These are phyloP conservation scores for Orussus abietinus DNA, from an alignment of 1,140 invertebrate genomes.

Conservation along the genomic window DNA sequence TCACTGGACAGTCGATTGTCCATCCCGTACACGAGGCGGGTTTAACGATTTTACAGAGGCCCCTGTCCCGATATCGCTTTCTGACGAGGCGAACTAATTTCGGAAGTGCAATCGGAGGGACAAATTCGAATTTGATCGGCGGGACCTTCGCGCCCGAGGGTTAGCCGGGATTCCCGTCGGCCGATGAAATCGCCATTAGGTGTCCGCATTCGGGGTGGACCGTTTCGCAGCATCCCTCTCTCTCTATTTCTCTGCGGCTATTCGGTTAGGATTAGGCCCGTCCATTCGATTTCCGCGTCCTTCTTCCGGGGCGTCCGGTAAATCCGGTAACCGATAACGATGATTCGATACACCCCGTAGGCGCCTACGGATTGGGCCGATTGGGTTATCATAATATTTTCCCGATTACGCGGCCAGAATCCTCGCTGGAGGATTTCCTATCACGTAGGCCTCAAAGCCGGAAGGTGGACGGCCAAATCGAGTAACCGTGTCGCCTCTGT, in stretches of 20 bases:
- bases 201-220: constrained; percentile 10
- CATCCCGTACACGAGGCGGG: too few species aligned
- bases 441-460: constrained; percentile 12
- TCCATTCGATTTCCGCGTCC: constrained; percentile 28
- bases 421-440: constrained; percentile 7
- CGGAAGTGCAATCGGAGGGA: not conserved
- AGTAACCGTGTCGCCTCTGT: constrained; percentile 24
- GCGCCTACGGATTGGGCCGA: constrained; percentile 25
- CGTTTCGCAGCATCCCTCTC: constrained; percentile 4
- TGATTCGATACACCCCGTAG: constrained; percentile 37
- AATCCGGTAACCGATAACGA: constrained; percentile 44
- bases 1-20: too few species aligned
- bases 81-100: not conserved
- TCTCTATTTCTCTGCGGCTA: constrained; percentile 5
- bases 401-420: constrained; percentile 26
- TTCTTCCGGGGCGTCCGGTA: constrained; percentile 26
- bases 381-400: constrained; percentile 48
- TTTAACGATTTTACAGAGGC: too few species aligned
- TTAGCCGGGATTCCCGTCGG: too few species aligned
- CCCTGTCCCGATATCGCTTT: constrained; percentile 1
- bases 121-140: constrained; percentile 10
- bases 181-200: constrained; percentile 36
- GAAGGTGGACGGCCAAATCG: constrained; percentile 20
- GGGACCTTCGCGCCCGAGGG: too few species aligned
- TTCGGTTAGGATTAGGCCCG: constrained; percentile 33